Evolutionary conservation across 2,888 invertebrate genomes (phyloP).

Genomic region (Aphrophora alni): DNA sequence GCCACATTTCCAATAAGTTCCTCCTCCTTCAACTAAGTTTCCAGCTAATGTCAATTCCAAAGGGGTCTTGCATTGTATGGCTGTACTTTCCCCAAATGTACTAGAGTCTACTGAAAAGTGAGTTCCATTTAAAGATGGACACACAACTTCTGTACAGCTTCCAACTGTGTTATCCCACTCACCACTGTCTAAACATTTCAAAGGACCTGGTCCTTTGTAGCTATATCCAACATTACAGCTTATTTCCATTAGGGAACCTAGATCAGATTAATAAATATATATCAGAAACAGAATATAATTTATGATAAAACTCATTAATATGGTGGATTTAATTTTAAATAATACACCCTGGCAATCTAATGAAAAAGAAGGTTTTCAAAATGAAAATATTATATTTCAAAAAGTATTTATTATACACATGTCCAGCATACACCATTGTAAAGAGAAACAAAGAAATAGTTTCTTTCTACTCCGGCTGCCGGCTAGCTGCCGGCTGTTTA

Average conservation of each 20-base stretch:
- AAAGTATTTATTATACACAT: too few relatives aligned
- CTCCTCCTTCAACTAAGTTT: neutral
- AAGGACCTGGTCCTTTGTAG: neutral
- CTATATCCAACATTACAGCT: conserved; percentile 46
- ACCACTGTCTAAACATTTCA: neutral
- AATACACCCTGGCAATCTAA: too few relatives aligned
- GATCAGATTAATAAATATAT: conserved; percentile 2
- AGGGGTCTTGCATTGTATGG: neutral
- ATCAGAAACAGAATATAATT: too few relatives aligned
- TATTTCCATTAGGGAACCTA: conserved; percentile 45
- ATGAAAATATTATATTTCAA: too few relatives aligned
- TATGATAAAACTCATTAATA: too few relatives aligned
- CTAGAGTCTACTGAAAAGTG: neutral
- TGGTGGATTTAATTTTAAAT: too few relatives aligned
- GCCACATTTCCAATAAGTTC: neutral
- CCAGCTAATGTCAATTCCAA: neutral
- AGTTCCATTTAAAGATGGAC: neutral
- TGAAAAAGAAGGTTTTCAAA: too few relatives aligned
- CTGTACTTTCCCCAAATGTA: neutral
- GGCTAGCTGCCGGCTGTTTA: too few relatives aligned
- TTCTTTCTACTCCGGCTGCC: too few relatives aligned
- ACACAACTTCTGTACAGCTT: neutral
- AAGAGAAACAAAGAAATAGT: too few relatives aligned
- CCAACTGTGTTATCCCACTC: neutral
- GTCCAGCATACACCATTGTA: too few relatives aligned